A percentile compares a stretch with the other conserved stretches of the same genome.
Conservation (phyloP, 2,888 invertebrate genomes). For the Didymodactylos carnosus region DNA sequence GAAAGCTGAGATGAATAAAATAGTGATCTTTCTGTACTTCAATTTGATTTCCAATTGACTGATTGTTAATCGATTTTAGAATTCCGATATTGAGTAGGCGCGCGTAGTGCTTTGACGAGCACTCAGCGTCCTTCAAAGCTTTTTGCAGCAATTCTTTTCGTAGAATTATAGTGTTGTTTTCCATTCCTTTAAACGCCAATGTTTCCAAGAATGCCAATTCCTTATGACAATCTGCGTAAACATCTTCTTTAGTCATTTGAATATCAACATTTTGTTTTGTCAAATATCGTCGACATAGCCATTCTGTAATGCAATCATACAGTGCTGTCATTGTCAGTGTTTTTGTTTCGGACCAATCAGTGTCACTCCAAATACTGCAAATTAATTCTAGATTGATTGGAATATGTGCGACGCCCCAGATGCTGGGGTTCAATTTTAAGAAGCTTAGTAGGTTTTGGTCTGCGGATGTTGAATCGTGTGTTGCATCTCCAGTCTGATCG, state of each 20-base stretch:
- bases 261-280: background rate
- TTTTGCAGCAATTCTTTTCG: background rate
- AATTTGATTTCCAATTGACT: background rate
- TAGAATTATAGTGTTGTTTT: background rate
- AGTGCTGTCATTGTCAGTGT: background rate
- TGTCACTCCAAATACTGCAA: background rate
- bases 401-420: background rate
- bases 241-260: background rate
- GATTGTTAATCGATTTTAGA: background rate
- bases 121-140: background rate
- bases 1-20: background rate
- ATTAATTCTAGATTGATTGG: background rate
- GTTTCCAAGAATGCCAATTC: background rate
- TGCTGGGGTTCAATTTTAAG: background rate
- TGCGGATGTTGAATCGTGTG: too few relatives aligned
- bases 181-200: background rate
- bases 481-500: background rate
- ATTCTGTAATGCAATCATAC: background rate
- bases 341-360: background rate
- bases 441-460: background rate
- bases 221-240: background rate
- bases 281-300: background rate
- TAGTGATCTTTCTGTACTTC: background rate
- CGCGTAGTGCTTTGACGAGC: background rate
- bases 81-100: background rate